Evolutionary conservation across 2,113 vertebrate species (phyloP).

Genomic region (Paracanthobrama guichenoti): DNA sequence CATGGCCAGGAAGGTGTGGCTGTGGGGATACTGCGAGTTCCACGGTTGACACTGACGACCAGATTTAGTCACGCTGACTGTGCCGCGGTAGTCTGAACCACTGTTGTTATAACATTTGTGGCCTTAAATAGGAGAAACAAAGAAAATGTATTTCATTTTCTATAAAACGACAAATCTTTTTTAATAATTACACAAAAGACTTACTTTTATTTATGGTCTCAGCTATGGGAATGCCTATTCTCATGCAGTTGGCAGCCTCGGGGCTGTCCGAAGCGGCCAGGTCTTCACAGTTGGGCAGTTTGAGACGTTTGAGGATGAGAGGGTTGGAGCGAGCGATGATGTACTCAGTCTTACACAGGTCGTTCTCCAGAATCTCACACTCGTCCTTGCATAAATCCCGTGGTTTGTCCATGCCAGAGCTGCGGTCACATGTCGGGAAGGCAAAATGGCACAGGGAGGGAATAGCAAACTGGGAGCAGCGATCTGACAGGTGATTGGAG

Average conservation of each 20-base stretch:
- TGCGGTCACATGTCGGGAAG: constrained; percentile 94
- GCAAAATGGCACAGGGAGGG: constrained; percentile 97
- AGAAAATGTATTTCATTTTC: background rate
- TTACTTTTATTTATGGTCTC: constrained; percentile 97
- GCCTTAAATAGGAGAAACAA: constrained; percentile 71
- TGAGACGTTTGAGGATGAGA: constrained; percentile 93
- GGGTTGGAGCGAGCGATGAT: constrained; percentile 97
- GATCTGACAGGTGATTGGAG: constrained; percentile 95
- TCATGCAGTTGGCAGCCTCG: constrained; percentile 88
- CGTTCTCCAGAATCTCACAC: constrained; percentile 97
- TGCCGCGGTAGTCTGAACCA: constrained; percentile 91
- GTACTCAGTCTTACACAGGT: constrained; percentile 96
- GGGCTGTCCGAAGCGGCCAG: constrained; percentile 89
- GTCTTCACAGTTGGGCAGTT: constrained; percentile 97
- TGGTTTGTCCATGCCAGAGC: constrained; percentile 82
- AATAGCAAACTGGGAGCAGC: constrained; percentile 97
- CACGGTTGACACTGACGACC: constrained; percentile 97
- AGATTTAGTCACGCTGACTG: constrained; percentile 88
- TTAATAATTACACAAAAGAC: constrained; percentile 40
- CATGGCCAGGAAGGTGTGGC: constrained; percentile 87
- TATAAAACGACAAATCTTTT: background rate
- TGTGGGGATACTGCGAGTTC: constrained; percentile 98
- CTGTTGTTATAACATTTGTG: constrained; percentile 96
- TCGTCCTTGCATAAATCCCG: constrained; percentile 95
- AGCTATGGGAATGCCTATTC: constrained; percentile 95